Evolutionary conservation across 2,888 invertebrate species (phyloP), one percentile per base, ranked within the genome.

Genomic region (Stratiomys singularior): DNA sequence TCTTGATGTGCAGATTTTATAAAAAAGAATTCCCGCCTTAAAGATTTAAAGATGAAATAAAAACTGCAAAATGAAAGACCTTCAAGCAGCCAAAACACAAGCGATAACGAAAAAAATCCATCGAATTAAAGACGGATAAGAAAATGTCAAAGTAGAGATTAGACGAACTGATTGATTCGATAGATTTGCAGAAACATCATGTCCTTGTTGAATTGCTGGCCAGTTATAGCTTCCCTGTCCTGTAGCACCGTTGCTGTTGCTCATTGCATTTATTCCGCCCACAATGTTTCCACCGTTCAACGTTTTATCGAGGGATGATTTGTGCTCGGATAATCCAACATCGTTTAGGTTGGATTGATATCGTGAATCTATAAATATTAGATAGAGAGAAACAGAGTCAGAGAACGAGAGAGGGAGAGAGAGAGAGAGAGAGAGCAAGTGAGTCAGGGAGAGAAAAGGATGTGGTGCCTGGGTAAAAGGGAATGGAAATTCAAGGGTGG

Each of bases 291-390:
- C 27, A 28, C 47, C 76, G 78, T 80, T 78, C 77, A 82, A 83
- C 23, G 84, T 83, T 82, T 86, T 87, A 84, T 86, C 87, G 83
- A 83, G 78, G 82, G 85, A 83, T 82, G 85, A 85, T 89, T 93
- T 93, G 88, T 93, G 93, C 88, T 93, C 92, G 81, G 93, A 92
- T 88, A 93, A 93, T 87, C 92, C 93, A 86, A 93, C 93, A 88
- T 93, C 93, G 87, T 93, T 93, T 86, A 93, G 88, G 84, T 90
- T 91, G 81, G 93, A 92, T 88, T 92, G 92, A 88, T 92, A 93
- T 86, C 92, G 92, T 83, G 92, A 92, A 87, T 92, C 93, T 93
- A 81, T 77, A 88, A 80, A 85, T 69, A 72, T 52, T 69, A 69
- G 27, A 66, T 46, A 21, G 47, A 47, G 28, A 52, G 21, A 67